Evolutionary conservation across 2,888 invertebrate genomes (phyloP), one percentile per base, ranked within the genome.

Genomic region (Trachelus troglodyta): DNA sequence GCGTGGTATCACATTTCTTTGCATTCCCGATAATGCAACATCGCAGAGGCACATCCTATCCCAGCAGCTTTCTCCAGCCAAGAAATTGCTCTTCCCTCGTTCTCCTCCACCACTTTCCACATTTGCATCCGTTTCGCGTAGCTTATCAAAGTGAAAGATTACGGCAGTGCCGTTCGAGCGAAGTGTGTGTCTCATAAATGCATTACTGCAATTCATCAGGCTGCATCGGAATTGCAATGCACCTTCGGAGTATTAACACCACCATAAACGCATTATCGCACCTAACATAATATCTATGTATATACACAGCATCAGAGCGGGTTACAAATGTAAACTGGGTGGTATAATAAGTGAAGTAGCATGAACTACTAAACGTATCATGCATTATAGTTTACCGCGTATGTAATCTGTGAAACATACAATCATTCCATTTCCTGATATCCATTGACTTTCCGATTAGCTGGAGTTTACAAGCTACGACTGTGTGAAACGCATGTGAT

Each of bases 261-360:
- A 80, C 80, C 79, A 79, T 85, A 85, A 85, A 85, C 83, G 83
- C 82, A 85, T 84, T 85, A 85, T 84, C 83, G 80, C 79, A 40
- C 40, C 40, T 15, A 40, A 40, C 40, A 40, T 37, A 37, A 37
- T 37, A 37, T 37, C 12, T 12, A 2, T 15, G 4, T 15, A 4
- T 40, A 40, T 3, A 56, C 23, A 56, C 56, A 23, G 6, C 40
- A 15, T 4, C 23, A 23, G 23, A 56, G 23, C 56, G 56, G 9
- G 23, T 23, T 23, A 56, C 56, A 23, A 56, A 56, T 56, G 56
- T 56, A 23, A 23, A 56, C 56, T 23, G 56, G 9, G 23, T 56
- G 23, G 23, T 56, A 23, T 56, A 56, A 56, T 56, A 56, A 56
- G 23, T 40, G 40, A 23, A 40, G 56, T 56, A 23, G 56, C 56